A percentile compares a stretch with the other conserved stretches of the same genome.
Conservation (phyloP, 2,888 invertebrate species). For the Lasius fuliginosus region DNA sequence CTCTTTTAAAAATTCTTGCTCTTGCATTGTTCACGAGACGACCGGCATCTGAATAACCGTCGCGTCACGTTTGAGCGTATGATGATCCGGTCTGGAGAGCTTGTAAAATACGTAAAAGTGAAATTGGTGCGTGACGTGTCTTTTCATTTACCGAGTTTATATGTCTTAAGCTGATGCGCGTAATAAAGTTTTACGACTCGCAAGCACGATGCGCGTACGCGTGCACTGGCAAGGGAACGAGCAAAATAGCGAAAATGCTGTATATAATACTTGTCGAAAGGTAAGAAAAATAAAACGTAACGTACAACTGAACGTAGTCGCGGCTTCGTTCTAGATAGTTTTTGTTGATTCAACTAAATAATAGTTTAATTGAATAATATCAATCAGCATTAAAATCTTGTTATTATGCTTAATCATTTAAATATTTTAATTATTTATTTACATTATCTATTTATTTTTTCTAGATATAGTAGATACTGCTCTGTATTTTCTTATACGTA, state of each 20-base stretch:
- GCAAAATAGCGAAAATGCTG: conserved; percentile 12
- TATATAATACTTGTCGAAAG: neutral
- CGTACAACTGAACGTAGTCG: neutral
- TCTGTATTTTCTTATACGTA: neutral
- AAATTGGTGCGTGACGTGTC: conserved; percentile 64
- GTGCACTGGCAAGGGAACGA: neutral
- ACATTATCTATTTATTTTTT: neutral
- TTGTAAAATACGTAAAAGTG: conserved; percentile 65
- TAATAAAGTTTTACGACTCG: conserved; percentile 65
- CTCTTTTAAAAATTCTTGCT: conserved; percentile 26
- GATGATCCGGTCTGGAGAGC: conserved; percentile 43
- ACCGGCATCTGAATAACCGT: conserved; percentile 15
- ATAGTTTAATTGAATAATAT: neutral
- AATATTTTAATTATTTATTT: neutral
- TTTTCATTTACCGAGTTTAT: conserved; percentile 62
- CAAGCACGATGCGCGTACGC: conserved; percentile 4
- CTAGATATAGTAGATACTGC: neutral
- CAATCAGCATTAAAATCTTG: neutral
- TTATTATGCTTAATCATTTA: neutral
- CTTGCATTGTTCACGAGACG: conserved; percentile 14
- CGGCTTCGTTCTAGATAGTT: neutral
- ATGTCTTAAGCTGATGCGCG: conserved; percentile 59
- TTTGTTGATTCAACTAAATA: neutral
- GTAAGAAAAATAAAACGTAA: neutral
- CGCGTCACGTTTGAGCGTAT: conserved; percentile 53